These are phyloP conservation scores for Allolobophora icterica DNA, from an alignment of 2,888 invertebrate genomes.

Conservation along the genomic window DNA sequence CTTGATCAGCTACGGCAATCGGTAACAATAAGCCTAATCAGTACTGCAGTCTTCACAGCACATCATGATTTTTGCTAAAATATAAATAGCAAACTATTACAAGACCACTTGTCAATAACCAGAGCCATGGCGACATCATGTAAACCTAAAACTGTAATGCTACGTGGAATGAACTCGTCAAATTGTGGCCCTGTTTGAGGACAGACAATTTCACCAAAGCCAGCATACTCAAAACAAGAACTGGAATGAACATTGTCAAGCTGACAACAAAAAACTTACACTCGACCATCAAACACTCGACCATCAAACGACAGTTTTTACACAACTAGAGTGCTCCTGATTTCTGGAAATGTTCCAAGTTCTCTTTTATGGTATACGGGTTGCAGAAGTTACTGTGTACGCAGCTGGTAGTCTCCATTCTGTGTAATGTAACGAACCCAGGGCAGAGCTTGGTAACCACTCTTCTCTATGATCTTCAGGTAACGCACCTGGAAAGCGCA, in stretches of 20 bases:
- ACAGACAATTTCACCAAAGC: too few species aligned
- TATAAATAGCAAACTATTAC: not conserved
- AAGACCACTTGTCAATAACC: not conserved
- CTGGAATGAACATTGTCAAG: not conserved
- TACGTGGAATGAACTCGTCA: not conserved
- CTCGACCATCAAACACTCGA: not conserved
- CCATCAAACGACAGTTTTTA: not conserved
- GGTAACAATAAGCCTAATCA: not conserved
- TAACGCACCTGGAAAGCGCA: slow-evolving; percentile 75
- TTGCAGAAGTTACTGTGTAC: slow-evolving; percentile 69
- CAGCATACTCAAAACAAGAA: not conserved
- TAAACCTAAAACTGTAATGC: not conserved
- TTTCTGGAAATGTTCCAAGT: not conserved
- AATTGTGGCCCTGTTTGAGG: not conserved
- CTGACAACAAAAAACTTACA: not conserved
- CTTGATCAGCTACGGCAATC: too few species aligned
- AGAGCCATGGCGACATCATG: not conserved
- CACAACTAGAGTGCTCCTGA: not conserved
- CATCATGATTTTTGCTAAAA: not conserved
- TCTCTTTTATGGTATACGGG: not conserved
- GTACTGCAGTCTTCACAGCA: too few species aligned
- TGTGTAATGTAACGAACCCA: slow-evolving; percentile 99
- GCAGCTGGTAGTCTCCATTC: slow-evolving; percentile 95
- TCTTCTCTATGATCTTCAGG: slow-evolving; percentile 97
- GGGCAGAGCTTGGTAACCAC: slow-evolving; percentile 96